Conservation (phyloP, 2,888 invertebrate species). For the Aplocera efformata region DNA sequence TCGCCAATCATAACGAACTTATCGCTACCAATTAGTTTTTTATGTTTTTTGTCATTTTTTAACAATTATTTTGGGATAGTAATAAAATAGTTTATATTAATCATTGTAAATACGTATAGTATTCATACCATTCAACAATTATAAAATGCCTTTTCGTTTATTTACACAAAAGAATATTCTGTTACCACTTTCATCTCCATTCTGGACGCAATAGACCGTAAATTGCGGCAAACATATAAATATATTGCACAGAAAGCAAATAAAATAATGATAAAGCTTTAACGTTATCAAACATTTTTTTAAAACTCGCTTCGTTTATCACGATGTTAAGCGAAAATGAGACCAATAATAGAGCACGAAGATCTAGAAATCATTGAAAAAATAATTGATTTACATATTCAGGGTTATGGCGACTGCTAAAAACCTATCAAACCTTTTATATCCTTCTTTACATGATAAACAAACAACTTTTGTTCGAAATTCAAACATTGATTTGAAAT, state of each 20-base stretch:
- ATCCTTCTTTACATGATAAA: too few relatives aligned
- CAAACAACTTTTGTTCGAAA: too few relatives aligned
- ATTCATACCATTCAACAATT: conserved; percentile 34
- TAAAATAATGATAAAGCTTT: too few relatives aligned
- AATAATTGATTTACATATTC: too few relatives aligned
- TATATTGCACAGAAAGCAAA: conserved; percentile 1
- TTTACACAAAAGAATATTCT: background rate
- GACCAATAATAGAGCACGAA: too few relatives aligned
- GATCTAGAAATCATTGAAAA: too few relatives aligned
- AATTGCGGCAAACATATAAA: conserved; percentile 4
- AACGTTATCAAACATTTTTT: too few relatives aligned
- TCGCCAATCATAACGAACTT: conserved; percentile 41
- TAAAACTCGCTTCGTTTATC: too few relatives aligned
- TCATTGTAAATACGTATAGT: conserved; percentile 26
- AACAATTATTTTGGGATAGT: conserved; percentile 37
- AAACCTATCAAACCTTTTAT: too few relatives aligned
- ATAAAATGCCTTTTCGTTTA: conserved; percentile 15
- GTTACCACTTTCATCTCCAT: conserved; percentile 9
- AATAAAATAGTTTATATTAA: conserved; percentile 38
- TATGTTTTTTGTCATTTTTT: conserved; percentile 40
- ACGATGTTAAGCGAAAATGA: too few relatives aligned
- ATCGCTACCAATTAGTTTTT: conserved; percentile 40
- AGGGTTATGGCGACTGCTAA: too few relatives aligned
- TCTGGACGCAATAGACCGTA: conserved; percentile 8
- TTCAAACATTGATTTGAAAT: too few relatives aligned